These are phyloP conservation scores for Alaudala cheleensis DNA, from an alignment of 2,113 vertebrate genomes.

Conservation along the genomic window DNA sequence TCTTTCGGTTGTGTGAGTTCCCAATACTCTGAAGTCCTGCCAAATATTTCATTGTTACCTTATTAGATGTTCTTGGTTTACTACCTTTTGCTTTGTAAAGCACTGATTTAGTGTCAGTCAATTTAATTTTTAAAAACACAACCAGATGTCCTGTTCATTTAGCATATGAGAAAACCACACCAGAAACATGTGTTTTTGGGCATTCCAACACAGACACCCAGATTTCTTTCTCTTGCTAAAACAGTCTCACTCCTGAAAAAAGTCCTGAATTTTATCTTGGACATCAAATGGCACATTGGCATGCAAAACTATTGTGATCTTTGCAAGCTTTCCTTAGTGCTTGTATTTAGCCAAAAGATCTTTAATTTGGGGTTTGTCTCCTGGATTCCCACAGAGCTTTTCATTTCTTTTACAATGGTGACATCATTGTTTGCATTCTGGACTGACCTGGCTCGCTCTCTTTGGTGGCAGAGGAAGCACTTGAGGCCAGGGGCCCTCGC, in stretches of 20 bases:
- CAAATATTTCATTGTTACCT: constrained; percentile 51
- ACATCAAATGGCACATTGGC: not conserved
- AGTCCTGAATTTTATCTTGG: constrained; percentile 3
- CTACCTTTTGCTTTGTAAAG: constrained; percentile 48
- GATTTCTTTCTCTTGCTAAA: not conserved
- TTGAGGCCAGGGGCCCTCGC: not conserved
- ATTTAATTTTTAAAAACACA: constrained; percentile 59
- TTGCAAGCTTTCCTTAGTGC: not conserved
- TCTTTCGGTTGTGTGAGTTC: not conserved
- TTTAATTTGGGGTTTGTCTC: not conserved
- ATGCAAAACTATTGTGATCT: not conserved
- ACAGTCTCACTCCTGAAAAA: not conserved
- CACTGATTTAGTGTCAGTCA: constrained; percentile 52
- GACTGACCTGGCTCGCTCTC: not conserved
- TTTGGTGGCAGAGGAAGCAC: not conserved
- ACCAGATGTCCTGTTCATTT: constrained; percentile 61
- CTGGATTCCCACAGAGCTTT: constrained; percentile 19
- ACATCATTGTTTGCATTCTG: constrained; percentile 13
- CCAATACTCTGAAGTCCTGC: constrained; percentile 34
- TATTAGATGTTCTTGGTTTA: constrained; percentile 60
- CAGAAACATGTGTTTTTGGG: constrained; percentile 34
- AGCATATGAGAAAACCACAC: constrained; percentile 46
- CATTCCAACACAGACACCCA: constrained; percentile 9
- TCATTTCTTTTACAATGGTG: constrained; percentile 25
- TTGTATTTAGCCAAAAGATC: not conserved